Evolutionary conservation across 2,113 vertebrate species (phyloP), one percentile per base, ranked within the genome.

Genomic region (Lipotes vexillifer): DNA sequence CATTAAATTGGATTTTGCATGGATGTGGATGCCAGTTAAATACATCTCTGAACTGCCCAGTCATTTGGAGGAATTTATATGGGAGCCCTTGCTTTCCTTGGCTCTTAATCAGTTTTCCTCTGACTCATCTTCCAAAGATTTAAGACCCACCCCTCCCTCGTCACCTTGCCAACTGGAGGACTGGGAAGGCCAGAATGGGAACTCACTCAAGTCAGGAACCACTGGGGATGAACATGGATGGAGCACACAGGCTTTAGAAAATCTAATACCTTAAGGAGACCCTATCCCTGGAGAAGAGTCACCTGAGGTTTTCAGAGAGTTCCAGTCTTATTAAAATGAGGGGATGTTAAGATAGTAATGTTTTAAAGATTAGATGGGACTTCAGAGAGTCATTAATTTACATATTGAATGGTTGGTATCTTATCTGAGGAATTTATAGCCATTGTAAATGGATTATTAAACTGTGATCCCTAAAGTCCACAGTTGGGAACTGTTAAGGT

Each of bases 401-500:
- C 92, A 57, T 74, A 75, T 49, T 1, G 17, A 85, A 31, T 29
- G 36, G 52, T 29, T 7, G 8, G 15, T 78, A 15, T 68, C 78
- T 87, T 61, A 52, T 75, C 84, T 89, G 95, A 87, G 68, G 44
- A 74, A 49, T 93, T 92, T 80, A 92, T 7, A 91, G 92, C 5
- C 41, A 13, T 4, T 95, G 20, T 80, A 90, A 33, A 41, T 96
- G 84, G 49, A 75, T 96, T 49, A 11, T 31, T 97, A 68, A 88
- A 49, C 0, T 25, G 25, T 61, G 31, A n/a, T 95, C 46, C 52
- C 82, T 68, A n/a, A 96, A 61, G 31, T 29, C 66, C 80, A 66
- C 61, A 75, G 11, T 13, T 78, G 66, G 94, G 71, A 72, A 65
- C 59, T 36, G 63, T 82, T 96, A 66, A 92, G 31, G 44, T 96